Percentiles rank a stretch among this genome's conserved stretches.
Evolutionary conservation across 2,113 vertebrate genomes (phyloP).

Genomic region (Corythaixoides concolor): DNA sequence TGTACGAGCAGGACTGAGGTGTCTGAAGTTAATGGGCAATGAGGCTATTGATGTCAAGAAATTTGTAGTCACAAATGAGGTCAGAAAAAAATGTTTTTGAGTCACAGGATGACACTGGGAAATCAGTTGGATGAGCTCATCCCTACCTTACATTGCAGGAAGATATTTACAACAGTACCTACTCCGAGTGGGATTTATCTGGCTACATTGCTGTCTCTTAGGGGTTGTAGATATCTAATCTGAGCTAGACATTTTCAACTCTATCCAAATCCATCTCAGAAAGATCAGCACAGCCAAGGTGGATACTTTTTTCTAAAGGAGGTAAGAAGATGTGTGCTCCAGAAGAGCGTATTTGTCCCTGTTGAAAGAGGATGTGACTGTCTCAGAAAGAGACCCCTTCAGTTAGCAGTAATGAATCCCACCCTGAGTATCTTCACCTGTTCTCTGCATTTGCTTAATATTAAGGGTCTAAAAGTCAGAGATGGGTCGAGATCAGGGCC

Average conservation of each 20-base stretch:
- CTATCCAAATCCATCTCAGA: not conserved
- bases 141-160: not conserved
- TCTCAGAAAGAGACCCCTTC: not conserved
- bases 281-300: not conserved
- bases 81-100: not conserved
- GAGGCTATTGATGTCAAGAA: not conserved
- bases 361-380: not conserved
- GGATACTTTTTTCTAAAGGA: not conserved
- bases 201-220: not conserved
- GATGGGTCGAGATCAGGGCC: not conserved
- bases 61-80: not conserved
- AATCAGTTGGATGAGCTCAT: not conserved
- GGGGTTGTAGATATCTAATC: not conserved
- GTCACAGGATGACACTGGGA: not conserved
- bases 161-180: not conserved
- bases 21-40: not conserved
- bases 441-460: not conserved
- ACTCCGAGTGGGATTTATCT: accelerated
- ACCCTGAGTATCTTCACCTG: not conserved
- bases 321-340: not conserved
- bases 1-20: not conserved
- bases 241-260: not conserved
- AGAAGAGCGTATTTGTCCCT: not conserved
- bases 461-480: not conserved
- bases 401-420: not conserved